Conservation (phyloP, 2,113 vertebrate species). For the Carassius auratus region DNA sequence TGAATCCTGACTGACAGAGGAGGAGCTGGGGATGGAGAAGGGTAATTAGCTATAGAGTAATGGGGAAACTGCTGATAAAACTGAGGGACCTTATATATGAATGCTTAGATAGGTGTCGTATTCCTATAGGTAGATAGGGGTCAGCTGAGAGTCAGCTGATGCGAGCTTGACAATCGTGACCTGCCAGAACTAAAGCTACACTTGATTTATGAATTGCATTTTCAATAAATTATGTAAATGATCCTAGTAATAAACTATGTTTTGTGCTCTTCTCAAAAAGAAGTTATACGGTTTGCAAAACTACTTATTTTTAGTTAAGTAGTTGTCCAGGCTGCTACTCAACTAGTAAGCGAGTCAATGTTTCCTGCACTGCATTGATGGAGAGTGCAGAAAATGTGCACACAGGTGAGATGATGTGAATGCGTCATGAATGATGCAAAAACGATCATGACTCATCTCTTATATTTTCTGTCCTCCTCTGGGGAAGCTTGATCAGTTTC, state of each 20-base stretch:
- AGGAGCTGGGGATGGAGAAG: no score
- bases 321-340: background rate
- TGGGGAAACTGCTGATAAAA: no score
- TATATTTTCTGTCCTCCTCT: no score
- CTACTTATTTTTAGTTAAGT: background rate
- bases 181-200: no score
- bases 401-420: background rate
- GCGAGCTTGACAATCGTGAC: no score
- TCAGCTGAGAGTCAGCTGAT: no score
- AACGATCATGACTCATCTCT: background rate
- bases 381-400: background rate
- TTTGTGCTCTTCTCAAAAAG: background rate
- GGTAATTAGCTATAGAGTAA: no score
- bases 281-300: background rate
- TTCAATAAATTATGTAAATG: background rate
- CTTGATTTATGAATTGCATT: no score
- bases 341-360: background rate
- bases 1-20: no score
- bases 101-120: no score
- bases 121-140: no score
- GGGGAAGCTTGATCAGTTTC: background rate
- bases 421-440: background rate
- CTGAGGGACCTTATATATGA: no score
- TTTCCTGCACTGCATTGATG: background rate
- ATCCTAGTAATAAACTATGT: background rate